A percentile compares a stretch with the other conserved stretches of the same genome.
These are phyloP conservation scores for Microcebus lehilahytsara DNA, from an alignment of 2,113 vertebrate genomes.

Conservation along the genomic window DNA sequence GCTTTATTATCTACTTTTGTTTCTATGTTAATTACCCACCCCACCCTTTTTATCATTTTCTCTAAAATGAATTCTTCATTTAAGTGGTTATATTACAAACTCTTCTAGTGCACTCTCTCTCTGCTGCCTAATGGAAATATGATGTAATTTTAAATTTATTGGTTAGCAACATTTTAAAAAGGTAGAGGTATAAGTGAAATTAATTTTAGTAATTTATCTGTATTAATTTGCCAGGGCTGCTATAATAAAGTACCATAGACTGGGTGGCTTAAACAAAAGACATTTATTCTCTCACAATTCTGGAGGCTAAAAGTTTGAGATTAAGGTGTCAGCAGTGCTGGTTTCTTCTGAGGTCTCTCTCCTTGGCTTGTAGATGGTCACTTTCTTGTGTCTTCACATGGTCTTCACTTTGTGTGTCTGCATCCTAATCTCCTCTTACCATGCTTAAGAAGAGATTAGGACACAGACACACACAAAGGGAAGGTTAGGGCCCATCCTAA, in stretches of 20 bases:
- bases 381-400: not conserved
- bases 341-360: not conserved
- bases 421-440: not conserved
- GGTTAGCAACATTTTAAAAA: not conserved
- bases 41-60: not conserved
- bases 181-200: not conserved
- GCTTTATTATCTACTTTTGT: not conserved
- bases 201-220: not conserved
- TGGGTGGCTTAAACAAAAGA: not conserved
- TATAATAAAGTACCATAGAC: not conserved
- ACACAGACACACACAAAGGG: no score
- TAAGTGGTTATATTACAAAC: not conserved
- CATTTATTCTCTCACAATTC: not conserved
- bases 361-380: not conserved
- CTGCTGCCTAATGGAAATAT: not conserved
- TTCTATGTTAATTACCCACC: not conserved
- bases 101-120: not conserved
- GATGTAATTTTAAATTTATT: not conserved
- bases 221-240: not conserved
- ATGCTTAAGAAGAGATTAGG: no score
- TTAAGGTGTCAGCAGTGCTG: not conserved
- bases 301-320: not conserved
- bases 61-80: not conserved
- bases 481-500: not conserved
- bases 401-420: not conserved